Conservation (phyloP, 2,888 invertebrate species). For the Chymomyza fuscimana region DNA sequence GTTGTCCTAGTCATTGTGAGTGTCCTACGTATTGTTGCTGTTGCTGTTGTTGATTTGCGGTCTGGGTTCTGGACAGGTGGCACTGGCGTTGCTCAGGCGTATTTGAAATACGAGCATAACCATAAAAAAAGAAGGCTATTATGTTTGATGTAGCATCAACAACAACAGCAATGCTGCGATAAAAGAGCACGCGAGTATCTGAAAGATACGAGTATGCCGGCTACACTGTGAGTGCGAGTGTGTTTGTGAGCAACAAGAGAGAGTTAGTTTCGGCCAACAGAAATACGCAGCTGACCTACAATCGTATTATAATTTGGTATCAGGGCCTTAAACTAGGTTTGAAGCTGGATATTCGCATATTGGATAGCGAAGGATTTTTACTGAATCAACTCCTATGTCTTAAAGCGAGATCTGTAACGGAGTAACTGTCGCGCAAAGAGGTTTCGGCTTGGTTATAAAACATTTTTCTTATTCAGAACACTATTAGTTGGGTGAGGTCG, state of each 20-base stretch:
- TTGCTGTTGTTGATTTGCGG: slow-evolving; percentile 11
- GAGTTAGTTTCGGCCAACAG: no score
- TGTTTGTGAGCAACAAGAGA: not conserved
- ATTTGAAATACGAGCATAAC: slow-evolving; percentile 31
- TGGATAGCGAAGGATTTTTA: no score
- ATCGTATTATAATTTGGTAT: no score
- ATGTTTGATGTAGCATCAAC: slow-evolving; percentile 31
- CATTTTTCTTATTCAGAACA: no score
- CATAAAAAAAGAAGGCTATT: slow-evolving; percentile 43
- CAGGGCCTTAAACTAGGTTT: no score
- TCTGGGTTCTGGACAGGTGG: slow-evolving; percentile 37
- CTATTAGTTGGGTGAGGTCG: no score
- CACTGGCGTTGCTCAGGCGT: slow-evolving; percentile 18
- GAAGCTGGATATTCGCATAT: no score
- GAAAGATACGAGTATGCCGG: not conserved
- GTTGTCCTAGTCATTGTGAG: not conserved
- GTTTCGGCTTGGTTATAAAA: no score
- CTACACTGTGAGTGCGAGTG: not conserved
- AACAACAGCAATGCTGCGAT: not conserved
- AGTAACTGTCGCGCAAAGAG: no score
- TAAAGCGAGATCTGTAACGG: no score
- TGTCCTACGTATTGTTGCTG: slow-evolving; percentile 10
- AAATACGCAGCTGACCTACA: no score
- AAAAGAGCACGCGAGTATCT: slow-evolving; percentile 14
- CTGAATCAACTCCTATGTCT: no score